Evolutionary conservation across 2,888 invertebrate genomes (phyloP).

Genomic region (Macrophya annulata): DNA sequence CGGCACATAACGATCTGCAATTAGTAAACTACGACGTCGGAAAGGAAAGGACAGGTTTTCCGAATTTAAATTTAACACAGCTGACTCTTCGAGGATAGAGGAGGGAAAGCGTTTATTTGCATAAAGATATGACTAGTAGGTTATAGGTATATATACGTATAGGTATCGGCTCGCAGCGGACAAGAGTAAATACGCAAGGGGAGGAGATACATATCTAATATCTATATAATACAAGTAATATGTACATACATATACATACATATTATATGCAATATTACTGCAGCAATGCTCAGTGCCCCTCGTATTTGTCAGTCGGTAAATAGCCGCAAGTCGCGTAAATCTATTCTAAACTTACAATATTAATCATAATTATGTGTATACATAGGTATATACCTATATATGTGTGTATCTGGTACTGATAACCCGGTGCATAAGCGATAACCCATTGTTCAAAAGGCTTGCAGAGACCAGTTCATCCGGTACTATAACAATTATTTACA

Average conservation of each 20-base stretch:
- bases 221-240: background rate
- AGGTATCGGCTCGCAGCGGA: background rate
- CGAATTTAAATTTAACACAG: conserved; percentile 31
- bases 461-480: conserved; percentile 10
- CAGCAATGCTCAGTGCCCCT: background rate
- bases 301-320: background rate
- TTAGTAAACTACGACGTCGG: background rate
- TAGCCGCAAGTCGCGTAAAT: background rate
- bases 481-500: background rate
- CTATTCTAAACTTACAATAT: background rate
- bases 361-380: background rate
- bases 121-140: conserved; percentile 24
- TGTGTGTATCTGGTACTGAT: conserved; percentile 10
- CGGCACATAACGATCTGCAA: background rate
- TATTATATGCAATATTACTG: background rate
- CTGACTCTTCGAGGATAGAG: background rate
- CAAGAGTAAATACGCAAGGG: conserved; percentile 15
- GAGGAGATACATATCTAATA: background rate
- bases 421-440: conserved; percentile 10
- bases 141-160: background rate
- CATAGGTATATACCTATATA: background rate
- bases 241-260: no score
- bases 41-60: background rate
- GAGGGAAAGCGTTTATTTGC: conserved; percentile 38
- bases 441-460: background rate